A percentile compares a stretch with the other conserved stretches of the same genome.
These are phyloP conservation scores for Euthynnus affinis DNA, from an alignment of 2,797 vertebrate genomes.

Conservation along the genomic window DNA sequence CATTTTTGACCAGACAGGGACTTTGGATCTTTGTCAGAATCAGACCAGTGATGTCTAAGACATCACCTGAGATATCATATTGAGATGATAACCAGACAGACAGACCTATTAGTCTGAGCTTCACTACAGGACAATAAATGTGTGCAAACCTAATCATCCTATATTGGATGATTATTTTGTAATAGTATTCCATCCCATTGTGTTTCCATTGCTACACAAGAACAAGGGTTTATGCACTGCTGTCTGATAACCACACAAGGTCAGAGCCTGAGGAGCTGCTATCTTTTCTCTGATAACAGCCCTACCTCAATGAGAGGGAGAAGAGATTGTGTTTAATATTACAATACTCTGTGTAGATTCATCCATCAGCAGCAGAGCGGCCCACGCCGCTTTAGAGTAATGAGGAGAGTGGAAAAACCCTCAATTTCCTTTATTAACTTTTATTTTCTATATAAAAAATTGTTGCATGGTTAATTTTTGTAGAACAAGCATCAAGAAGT, in stretches of 20 bases:
- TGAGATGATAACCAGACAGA: background rate
- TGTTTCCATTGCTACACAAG: constrained; percentile 2
- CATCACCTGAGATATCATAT: background rate
- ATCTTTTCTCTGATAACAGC: constrained; percentile 32
- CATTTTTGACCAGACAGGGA: too few relatives aligned
- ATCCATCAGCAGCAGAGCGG: constrained; percentile 23
- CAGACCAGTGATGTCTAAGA: constrained; percentile 2
- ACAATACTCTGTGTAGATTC: constrained; percentile 21
- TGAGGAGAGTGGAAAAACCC: constrained; percentile 23
- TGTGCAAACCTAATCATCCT: background rate
- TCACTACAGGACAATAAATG: background rate
- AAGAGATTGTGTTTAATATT: constrained; percentile 48
- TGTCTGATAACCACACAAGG: constrained; percentile 41
- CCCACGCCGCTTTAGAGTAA: constrained; percentile 16
- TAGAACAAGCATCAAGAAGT: constrained; percentile 1
- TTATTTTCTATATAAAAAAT: too few relatives aligned
- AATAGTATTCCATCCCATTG: background rate
- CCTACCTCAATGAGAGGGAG: constrained; percentile 18
- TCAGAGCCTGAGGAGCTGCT: constrained; percentile 19
- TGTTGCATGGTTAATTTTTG: constrained; percentile 4
- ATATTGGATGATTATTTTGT: constrained; percentile 4
- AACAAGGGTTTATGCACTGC: background rate
- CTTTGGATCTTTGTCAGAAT: background rate
- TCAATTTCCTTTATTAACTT: background rate
- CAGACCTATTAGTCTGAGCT: constrained; percentile 7